phyloP scores from a whole-genome alignment of 2,113 vertebrate species.

The Tragulus kanchil region DNA sequence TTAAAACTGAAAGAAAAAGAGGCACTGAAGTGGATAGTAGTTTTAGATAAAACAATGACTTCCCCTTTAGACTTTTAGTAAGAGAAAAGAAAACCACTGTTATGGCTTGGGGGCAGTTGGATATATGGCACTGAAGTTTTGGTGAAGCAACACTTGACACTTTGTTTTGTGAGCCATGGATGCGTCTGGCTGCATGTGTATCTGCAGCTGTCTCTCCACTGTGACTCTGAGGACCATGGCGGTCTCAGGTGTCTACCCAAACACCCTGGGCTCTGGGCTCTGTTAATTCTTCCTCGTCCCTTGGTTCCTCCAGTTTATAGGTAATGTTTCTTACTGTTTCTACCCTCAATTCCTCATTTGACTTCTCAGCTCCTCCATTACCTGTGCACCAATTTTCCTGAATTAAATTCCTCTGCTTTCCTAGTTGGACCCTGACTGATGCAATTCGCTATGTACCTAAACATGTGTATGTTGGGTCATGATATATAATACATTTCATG shows the following conservation, averaged over 20 bases:
- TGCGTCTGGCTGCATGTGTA: not conserved
- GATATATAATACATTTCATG: slow-evolving; percentile 2
- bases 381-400: not conserved
- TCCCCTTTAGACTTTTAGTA: not conserved
- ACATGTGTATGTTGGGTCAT: not conserved
- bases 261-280: not conserved
- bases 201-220: not conserved
- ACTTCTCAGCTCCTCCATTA: not conserved
- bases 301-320: not conserved
- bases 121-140: not conserved
- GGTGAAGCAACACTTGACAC: not conserved
- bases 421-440: not conserved
- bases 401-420: slow-evolving; percentile 57
- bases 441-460: not conserved
- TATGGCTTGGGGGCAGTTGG: not conserved
- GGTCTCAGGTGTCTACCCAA: not conserved
- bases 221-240: not conserved
- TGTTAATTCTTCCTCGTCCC: not conserved
- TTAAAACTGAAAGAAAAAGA: not conserved
- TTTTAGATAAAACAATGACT: slow-evolving; percentile 56
- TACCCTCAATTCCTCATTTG: not conserved
- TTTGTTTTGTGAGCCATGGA: not conserved
- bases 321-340: not conserved
- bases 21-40: not conserved
- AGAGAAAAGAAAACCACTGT: not conserved